Conservation (phyloP, 2,797 vertebrate genomes). For the Neoniphon sammara region DNA sequence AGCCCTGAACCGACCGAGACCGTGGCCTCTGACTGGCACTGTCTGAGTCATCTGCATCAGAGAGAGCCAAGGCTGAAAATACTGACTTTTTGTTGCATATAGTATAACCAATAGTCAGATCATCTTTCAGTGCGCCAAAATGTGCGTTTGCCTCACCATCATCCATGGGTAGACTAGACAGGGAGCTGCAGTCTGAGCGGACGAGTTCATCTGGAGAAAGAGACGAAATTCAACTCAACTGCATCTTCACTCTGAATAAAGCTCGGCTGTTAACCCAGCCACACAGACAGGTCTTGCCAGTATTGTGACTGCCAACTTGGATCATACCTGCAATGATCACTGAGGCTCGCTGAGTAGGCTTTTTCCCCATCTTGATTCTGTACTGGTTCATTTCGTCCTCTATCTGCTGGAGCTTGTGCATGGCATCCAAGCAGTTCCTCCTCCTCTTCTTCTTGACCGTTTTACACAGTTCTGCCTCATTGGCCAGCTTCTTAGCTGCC, state of each 20-base stretch:
- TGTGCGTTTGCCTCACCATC: conserved; percentile 86
- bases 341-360: conserved; percentile 89
- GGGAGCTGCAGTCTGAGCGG: conserved; percentile 92
- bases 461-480: conserved; percentile 91
- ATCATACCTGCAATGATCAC: conserved; percentile 87
- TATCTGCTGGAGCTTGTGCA: conserved; percentile 95
- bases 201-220: conserved; percentile 89
- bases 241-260: neutral
- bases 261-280: neutral
- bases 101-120: neutral
- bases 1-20: conserved; percentile 89
- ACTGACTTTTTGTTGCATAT: neutral
- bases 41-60: conserved; percentile 77
- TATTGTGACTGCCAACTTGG: conserved; percentile 1
- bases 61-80: neutral
- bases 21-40: conserved; percentile 82
- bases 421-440: conserved; percentile 91
- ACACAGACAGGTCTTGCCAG: neutral
- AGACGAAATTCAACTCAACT: conserved; percentile 32
- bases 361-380: conserved; percentile 92
- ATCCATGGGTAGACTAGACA: conserved; percentile 91
- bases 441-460: conserved; percentile 95
- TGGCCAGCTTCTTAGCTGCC: conserved; percentile 94
- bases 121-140: neutral
- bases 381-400: conserved; percentile 97